Base-by-base conservation (phyloP, 1,140 invertebrate species). In the Tetraneura akinire region DNA sequence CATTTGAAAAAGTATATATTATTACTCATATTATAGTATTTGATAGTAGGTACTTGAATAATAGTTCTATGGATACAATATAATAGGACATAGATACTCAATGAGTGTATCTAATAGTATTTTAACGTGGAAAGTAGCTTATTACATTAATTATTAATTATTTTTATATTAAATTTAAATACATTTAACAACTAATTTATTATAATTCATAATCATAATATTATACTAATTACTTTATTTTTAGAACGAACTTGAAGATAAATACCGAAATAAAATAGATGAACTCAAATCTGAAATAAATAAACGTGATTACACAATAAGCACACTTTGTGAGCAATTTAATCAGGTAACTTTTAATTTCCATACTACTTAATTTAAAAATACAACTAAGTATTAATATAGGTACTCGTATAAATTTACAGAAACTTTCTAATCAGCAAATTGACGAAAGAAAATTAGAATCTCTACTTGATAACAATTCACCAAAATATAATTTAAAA, bases 251-350 rank as follows among this genome's bases (percentile, higher is more conserved):
- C 86, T 90, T 13, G 88, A 89, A 81, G 83, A 66, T 29, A 87
- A 87, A 82, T 89, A 89, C 80, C 85, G 88, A 81, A 84, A 83
- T 45, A 89, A 91, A 57, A 92, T 93, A 83, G 88, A 89, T 23
- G 91, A 78, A 60, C 74, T 78, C 9, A 47, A 80, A 80, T 29
- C 62, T 3, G 78, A 80, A 53, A 80, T 70, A 14, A 80, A 49
- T 16, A 80, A 70, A 80, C 60, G 78, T 1, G 64, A 80, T 68
- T 80, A 68, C 23, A 68, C 78, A 14, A 80, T 80, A 51, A 68
- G 45, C 13, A 80, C 60, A 10, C 64, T 80, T 0, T 68, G 60
- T 21, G 64, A 80, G 23, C 64, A 80, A 68, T 68, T 70, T 10
- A 68, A 70, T 49, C 78, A 68, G 64, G 78, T 80, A 80, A 51